These are phyloP conservation scores for Gonioctena quinquepunctata DNA, from an alignment of 1,140 invertebrate species.

Conservation along the genomic window DNA sequence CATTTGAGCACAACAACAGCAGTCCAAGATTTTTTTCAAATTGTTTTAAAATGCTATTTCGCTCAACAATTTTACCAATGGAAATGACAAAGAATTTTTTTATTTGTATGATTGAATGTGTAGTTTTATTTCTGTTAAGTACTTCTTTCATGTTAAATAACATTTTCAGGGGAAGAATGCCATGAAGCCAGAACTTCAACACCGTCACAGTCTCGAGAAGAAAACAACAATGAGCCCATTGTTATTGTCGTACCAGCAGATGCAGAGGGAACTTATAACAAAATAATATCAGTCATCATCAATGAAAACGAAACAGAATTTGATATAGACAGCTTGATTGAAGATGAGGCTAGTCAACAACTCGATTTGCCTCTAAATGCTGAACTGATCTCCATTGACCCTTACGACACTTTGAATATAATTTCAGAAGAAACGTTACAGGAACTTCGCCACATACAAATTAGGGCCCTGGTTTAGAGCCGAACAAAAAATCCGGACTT, in stretches of 20 bases:
- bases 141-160: not conserved
- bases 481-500: not conserved
- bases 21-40: not conserved
- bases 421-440: not conserved
- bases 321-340: not conserved
- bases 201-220: not conserved
- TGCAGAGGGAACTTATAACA: not conserved
- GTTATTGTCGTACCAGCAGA: constrained; percentile 7
- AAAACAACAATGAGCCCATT: not conserved
- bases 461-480: not conserved
- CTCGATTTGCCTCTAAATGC: not conserved
- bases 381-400: not conserved
- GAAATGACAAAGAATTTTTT: not conserved
- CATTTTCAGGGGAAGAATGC: not conserved
- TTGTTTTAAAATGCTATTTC: too few relatives aligned
- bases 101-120: not conserved
- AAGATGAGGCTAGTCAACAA: not conserved
- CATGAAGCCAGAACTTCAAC: not conserved
- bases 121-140: not conserved
- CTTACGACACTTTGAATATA: not conserved
- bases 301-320: not conserved
- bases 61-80: not conserved
- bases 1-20: too few relatives aligned
- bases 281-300: not conserved
- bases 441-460: not conserved